Evolutionary conservation across 2,888 invertebrate genomes (phyloP).

Genomic region (Agrochola lota): DNA sequence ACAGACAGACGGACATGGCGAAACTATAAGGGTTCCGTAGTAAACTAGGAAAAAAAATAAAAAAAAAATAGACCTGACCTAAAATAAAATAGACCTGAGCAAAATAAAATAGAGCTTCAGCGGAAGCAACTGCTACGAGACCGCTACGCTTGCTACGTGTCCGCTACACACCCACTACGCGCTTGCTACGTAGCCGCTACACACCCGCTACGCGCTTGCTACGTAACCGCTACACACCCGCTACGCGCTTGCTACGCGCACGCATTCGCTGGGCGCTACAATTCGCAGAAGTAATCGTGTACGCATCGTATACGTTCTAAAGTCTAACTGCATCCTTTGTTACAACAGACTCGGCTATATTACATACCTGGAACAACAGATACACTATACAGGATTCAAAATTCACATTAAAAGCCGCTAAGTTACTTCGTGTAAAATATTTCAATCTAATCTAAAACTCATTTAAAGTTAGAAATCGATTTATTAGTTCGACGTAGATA

Average conservation of each 20-base stretch:
- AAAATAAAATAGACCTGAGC: too few relatives aligned
- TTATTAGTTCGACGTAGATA: background rate
- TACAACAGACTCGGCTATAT: slow-evolving; percentile 28
- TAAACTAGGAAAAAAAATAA: too few relatives aligned
- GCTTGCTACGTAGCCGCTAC: slow-evolving; percentile 39
- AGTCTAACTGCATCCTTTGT: slow-evolving; percentile 42
- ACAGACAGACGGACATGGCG: too few relatives aligned
- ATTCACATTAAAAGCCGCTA: background rate
- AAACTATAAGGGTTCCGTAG: too few relatives aligned
- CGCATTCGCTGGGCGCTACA: slow-evolving; percentile 2
- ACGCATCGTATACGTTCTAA: slow-evolving; percentile 19
- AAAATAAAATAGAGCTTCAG: background rate
- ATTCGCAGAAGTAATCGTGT: slow-evolving; percentile 38
- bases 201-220: slow-evolving; percentile 42
- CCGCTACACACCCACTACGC: slow-evolving; percentile 8
- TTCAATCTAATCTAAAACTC: background rate
- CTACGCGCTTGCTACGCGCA: slow-evolving; percentile 34
- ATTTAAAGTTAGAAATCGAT: background rate
- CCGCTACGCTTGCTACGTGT: slow-evolving; percentile 36
- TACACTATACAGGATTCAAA: background rate
- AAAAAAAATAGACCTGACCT: too few relatives aligned
- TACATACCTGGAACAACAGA: slow-evolving; percentile 14
- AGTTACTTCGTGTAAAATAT: background rate
- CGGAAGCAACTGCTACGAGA: slow-evolving; percentile 5
- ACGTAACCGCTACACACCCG: background rate